Evolutionary conservation across 2,797 vertebrate species (phyloP), one percentile per base, ranked within the genome.

Genomic region (Pteronotus mesoamericanus): DNA sequence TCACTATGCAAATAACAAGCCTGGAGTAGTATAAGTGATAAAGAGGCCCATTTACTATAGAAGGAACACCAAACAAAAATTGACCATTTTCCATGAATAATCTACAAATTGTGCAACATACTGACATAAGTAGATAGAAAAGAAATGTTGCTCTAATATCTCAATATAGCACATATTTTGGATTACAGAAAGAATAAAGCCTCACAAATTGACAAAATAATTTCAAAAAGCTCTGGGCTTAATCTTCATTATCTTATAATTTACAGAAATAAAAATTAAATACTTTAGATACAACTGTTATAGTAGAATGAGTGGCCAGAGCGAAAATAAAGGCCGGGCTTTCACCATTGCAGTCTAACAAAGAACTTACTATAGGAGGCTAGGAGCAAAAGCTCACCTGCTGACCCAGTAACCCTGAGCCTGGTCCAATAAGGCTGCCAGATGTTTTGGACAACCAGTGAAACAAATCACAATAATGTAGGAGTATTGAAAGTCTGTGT

Each of bases 201-300:
- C 57, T 79, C 24, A 90, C 24, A 95, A 95, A 79, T 77, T 53
- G 72, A 91, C 1, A 89, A 86, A 95, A 39, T 24, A 57, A 83
- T 32, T 92, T 86, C 77, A 86, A 69, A 32, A 55, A 82, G 11
- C 34, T 83, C 46, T 78, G 48, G 44, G 68, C 21, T 87, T 86
- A 93, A 91, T 91, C 59, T 75, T 93, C 55, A 87, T 42, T 79
- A 80, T 78, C 51, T 80, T 68, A 46, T 0, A 53, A 91, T 88
- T 86, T 93, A 12, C 53, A 84, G 72, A 94, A 96, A 87, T 75
- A 78, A 91, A 7, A 92, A 51, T 77, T 88, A 71, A 64, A 77
- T 68, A 80, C 42, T 79, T 80, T 61, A 61, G 44, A 89, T 57
- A 85, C 3, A 75, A 77, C 9, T 29, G 57, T 29, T 29, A 59